These are phyloP conservation scores for Eupeodes luniger DNA, from an alignment of 2,888 invertebrate genomes.

Conservation along the genomic window DNA sequence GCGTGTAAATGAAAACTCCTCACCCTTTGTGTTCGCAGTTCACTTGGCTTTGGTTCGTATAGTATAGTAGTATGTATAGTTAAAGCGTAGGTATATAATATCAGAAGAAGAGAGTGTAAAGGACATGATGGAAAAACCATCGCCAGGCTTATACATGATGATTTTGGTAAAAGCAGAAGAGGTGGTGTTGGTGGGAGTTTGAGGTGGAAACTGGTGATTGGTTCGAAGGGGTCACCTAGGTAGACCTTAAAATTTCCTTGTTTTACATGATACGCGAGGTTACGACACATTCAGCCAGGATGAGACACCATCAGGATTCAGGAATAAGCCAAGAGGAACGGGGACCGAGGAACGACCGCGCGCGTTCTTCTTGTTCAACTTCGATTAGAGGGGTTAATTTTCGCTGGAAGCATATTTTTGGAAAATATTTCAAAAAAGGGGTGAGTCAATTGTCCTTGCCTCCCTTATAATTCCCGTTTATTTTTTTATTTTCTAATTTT, in stretches of 20 bases:
- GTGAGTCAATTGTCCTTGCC: conserved; percentile 22
- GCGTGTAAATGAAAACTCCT: conserved; percentile 72
- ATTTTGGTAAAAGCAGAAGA: background rate
- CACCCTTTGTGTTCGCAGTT: conserved; percentile 51
- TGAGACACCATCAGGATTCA: conserved; percentile 19
- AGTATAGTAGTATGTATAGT: background rate
- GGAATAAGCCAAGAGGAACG: conserved; percentile 43
- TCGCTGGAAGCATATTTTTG: conserved; percentile 59
- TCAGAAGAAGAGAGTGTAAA: conserved; percentile 14
- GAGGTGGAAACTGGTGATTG: conserved; percentile 60
- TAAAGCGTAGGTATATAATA: background rate
- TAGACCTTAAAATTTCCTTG: conserved; percentile 49
- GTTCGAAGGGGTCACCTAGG: conserved; percentile 64
- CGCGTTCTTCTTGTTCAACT: conserved; percentile 60
- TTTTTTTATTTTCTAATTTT: conserved; percentile 1
- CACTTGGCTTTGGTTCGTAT: conserved; percentile 3
- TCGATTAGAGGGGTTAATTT: conserved; percentile 72
- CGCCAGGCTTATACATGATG: background rate
- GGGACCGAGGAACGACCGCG: background rate
- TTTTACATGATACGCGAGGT: conserved; percentile 13
- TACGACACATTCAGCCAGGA: conserved; percentile 9
- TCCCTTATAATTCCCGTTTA: conserved; percentile 7
- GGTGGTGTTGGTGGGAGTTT: conserved; percentile 3
- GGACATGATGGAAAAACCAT: conserved; percentile 44
- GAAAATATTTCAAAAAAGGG: conserved; percentile 11